Evolutionary conservation across 2,113 vertebrate genomes (phyloP).

Genomic region (Azemiops feae): DNA sequence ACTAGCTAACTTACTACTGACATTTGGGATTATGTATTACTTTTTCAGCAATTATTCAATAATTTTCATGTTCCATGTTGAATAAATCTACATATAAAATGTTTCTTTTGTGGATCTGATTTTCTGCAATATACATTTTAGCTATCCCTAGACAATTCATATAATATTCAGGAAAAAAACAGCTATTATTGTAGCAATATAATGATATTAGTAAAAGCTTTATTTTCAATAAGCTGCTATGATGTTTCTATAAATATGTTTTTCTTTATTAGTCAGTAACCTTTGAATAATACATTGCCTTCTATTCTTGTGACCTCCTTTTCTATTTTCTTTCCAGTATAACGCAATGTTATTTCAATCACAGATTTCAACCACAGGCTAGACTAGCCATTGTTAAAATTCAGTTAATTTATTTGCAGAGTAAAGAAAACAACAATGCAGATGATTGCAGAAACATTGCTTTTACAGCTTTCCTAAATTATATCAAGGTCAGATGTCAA

Average conservation of each 20-base stretch:
- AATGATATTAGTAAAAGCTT: not conserved
- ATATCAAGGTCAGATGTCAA: not conserved
- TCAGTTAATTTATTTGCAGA: conserved; percentile 44
- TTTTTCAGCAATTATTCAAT: not conserved
- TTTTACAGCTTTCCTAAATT: not conserved
- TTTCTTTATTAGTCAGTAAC: not conserved
- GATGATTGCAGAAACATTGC: conserved; percentile 44
- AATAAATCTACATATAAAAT: not conserved
- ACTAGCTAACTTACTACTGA: not conserved
- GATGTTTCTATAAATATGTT: conserved; percentile 10
- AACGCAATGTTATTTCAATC: not conserved
- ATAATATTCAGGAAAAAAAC: not conserved
- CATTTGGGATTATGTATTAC: not conserved
- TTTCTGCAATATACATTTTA: not conserved
- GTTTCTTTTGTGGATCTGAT: not conserved
- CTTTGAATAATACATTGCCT: conserved; percentile 5
- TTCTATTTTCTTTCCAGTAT: not conserved
- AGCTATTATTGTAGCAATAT: not conserved
- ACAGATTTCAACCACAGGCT: not conserved
- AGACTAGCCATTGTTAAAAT: conserved; percentile 24
- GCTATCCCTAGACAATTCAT: not conserved
- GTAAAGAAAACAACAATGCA: conserved; percentile 46
- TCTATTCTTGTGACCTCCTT: not conserved
- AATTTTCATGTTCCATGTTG: not conserved
- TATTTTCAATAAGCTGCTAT: not conserved